Percentiles rank a stretch among this genome's conserved stretches.
Evolutionary conservation across 2,888 invertebrate species (phyloP).

Genomic region (Epirrhoe tristata): DNA sequence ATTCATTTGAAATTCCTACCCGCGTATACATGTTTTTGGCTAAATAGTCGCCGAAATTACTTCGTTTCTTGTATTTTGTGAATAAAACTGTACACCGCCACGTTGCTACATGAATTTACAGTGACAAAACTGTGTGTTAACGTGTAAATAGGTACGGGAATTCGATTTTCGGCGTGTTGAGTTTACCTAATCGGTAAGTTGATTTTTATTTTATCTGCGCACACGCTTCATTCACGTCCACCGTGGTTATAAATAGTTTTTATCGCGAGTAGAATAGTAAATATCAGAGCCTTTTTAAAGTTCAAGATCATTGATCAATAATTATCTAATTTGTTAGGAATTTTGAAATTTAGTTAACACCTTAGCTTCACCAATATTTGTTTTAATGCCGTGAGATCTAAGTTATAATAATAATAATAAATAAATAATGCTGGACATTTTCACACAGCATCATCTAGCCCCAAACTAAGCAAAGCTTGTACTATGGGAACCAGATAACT

Average conservation of each 20-base stretch:
- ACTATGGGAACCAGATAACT: no score
- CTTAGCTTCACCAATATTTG: no score
- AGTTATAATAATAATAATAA: no score
- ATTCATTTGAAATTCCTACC: constrained; percentile 77
- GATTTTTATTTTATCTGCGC: constrained; percentile 31
- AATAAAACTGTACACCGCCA: constrained; percentile 52
- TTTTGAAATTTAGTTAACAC: no score
- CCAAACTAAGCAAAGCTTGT: no score
- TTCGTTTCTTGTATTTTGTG: constrained; percentile 53
- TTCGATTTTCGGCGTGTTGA: constrained; percentile 61
- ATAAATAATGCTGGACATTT: no score
- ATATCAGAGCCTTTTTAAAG: constrained; percentile 20
- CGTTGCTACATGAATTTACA: constrained; percentile 64
- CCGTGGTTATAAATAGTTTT: constrained; percentile 46
- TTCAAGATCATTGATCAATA: constrained; percentile 11
- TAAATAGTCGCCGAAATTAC: constrained; percentile 60
- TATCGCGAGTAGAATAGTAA: constrained; percentile 36
- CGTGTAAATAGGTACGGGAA: constrained; percentile 32
- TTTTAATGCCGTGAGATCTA: no score
- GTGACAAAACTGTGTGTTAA: constrained; percentile 63
- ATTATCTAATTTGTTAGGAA: no score
- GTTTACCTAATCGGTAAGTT: constrained; percentile 50
- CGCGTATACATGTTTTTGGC: constrained; percentile 73
- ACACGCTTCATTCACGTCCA: constrained; percentile 37
- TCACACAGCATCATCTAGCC: no score